Conservation (phyloP, 2,113 vertebrate genomes). For the Gnathonemus echidnorhynchus region DNA sequence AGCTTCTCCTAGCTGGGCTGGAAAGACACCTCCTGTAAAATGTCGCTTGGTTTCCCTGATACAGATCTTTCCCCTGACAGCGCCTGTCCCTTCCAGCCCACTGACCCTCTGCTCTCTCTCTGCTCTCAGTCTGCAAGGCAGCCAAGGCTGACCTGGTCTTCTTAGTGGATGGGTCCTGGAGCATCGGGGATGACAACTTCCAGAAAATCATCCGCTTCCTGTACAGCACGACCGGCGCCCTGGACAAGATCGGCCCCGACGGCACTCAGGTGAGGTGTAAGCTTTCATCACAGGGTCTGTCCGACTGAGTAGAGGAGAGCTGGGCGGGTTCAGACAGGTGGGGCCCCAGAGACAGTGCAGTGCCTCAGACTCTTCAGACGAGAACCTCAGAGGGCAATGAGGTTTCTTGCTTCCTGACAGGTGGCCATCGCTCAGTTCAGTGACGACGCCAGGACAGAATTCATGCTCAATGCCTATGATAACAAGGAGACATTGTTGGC, state of each 20-base stretch:
- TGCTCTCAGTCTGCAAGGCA: slow-evolving; percentile 75
- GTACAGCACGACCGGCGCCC: slow-evolving; percentile 78
- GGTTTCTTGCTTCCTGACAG: slow-evolving; percentile 46
- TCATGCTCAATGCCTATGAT: slow-evolving; percentile 77
- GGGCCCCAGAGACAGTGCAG: no score
- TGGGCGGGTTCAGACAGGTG: neutral
- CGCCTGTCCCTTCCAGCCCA: neutral
- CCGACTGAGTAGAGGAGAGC: neutral
- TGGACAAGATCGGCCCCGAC: slow-evolving; percentile 81
- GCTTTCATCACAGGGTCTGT: neutral
- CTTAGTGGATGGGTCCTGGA: slow-evolving; percentile 95
- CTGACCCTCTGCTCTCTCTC: slow-evolving; percentile 18
- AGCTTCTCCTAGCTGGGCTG: neutral
- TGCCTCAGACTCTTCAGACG: neutral
- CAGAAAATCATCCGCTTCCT: slow-evolving; percentile 89
- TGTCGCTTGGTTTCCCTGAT: neutral
- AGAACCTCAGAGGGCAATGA: neutral
- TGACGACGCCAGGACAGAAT: slow-evolving; percentile 91
- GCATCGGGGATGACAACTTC: slow-evolving; percentile 95
- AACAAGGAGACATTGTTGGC: slow-evolving; percentile 82
- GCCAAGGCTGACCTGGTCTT: slow-evolving; percentile 91
- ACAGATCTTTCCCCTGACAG: neutral
- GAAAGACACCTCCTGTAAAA: neutral
- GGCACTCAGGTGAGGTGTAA: slow-evolving; percentile 77
- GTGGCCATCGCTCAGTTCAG: slow-evolving; percentile 94